Evolutionary conservation across 2,888 invertebrate species (phyloP).

Genomic region (Elmis aenea): DNA sequence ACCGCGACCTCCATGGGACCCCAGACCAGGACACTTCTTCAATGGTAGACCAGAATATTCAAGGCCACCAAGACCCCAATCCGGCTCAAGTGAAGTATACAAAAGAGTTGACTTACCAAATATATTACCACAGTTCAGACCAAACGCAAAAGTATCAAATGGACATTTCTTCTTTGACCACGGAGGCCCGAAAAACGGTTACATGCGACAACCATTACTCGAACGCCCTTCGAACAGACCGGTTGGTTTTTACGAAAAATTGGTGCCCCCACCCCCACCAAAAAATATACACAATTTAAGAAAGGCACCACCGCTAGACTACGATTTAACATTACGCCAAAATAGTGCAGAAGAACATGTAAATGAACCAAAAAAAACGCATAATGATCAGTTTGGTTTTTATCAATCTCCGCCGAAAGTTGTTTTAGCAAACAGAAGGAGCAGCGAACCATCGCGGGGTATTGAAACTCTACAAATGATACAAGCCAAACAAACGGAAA

Average conservation of each 20-base stretch:
- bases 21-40: constrained; percentile 45
- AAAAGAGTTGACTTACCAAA: constrained; percentile 55
- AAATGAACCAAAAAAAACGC: not conserved
- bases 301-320: constrained; percentile 48
- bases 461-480: constrained; percentile 67
- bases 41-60: constrained; percentile 45
- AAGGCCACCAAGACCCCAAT: constrained; percentile 40
- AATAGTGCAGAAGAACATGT: constrained; percentile 27
- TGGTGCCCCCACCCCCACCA: constrained; percentile 43
- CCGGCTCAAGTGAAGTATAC: constrained; percentile 37
- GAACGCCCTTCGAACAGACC: constrained; percentile 46
- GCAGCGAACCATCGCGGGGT: constrained; percentile 48
- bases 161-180: constrained; percentile 32
- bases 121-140: constrained; percentile 67
- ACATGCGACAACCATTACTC: constrained; percentile 42
- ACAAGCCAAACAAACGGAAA: constrained; percentile 51
- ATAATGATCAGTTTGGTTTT: constrained; percentile 25
- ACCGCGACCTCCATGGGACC: constrained; percentile 49
- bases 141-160: constrained; percentile 56
- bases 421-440: constrained; percentile 45
- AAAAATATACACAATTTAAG: constrained; percentile 47
- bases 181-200: constrained; percentile 28
- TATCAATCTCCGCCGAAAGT: constrained; percentile 45
- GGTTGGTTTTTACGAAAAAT: constrained; percentile 44
- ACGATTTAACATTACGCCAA: constrained; percentile 20